These are phyloP conservation scores for Mustela lutreola DNA, from an alignment of 2,113 vertebrate genomes.

Conservation along the genomic window DNA sequence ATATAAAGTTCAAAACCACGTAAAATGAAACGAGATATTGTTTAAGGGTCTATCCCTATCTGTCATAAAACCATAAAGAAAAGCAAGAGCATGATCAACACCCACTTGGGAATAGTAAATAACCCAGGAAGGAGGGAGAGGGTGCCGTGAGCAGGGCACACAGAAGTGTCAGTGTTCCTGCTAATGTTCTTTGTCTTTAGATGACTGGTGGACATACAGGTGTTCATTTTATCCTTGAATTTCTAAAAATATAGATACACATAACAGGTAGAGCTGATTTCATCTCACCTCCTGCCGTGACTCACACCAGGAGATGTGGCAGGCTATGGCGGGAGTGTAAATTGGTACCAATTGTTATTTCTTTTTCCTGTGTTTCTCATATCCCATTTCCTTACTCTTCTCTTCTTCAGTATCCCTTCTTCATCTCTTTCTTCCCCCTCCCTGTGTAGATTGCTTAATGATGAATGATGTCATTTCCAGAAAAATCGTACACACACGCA, in stretches of 20 bases:
- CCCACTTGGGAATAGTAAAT: background rate
- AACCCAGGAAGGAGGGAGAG: background rate
- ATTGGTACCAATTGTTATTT: background rate
- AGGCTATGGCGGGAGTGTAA: background rate
- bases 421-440: background rate
- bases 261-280: background rate
- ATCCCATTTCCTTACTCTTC: background rate
- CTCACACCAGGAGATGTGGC: background rate
- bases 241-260: background rate
- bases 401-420: background rate
- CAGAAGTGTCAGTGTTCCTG: no score
- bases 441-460: background rate
- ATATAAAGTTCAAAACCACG: background rate
- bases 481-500: background rate
- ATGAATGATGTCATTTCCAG: background rate
- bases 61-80: slow-evolving; percentile 9
- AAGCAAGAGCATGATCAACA: background rate
- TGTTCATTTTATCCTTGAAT: background rate
- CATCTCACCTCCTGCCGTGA: background rate
- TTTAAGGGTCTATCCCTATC: background rate
- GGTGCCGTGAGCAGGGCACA: background rate
- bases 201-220: background rate
- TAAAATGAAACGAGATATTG: background rate
- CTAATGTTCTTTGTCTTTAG: background rate
- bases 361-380: background rate